Base-by-base conservation (phyloP, 2,888 invertebrate species). In the Hydrotaea cyrtoneurina region DNA sequence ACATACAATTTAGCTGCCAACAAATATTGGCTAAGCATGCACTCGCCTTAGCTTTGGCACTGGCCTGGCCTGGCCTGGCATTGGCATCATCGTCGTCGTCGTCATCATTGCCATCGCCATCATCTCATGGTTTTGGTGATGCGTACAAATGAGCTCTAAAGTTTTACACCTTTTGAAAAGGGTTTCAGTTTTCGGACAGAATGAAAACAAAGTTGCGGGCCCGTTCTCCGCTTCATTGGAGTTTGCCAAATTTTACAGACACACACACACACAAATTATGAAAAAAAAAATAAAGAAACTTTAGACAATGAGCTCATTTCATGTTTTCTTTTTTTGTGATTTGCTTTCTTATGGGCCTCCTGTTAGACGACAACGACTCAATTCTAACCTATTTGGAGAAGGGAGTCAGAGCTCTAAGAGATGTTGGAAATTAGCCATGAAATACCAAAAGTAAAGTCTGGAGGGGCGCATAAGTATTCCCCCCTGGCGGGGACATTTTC, bases 11-110 rank as follows among this genome's bases (percentile, higher is more conserved):
- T 82, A 79, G 73, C 85, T 79, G 82, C 77, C 76, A 82, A 82
- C 82, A 85, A 82, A 85, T 82, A 85, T 82, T 85, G 82, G 79
- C 77, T 80, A 69, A 82, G 85, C 85, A 85, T 85, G 85, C 82
- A 62, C 77, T 71, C 75, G 39, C 72, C 72, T n/a, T 46, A 39
- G 55, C 36, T 21, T 4, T 23, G 43, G 46, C 46, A 46, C 10
- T 62, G 57, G 59, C 74, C 26, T n/a, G n/a, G n/a, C n/a, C n/a
- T n/a, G n/a, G n/a, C n/a, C 59, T 26, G 59, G 10, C 59, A 57
- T 74, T 77, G 75, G 59, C 75, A 82, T 55, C 78, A 57, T 59
- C 77, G 43, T 46, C 46, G 39, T 46, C 13, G 15, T 66, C 39
- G 43, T n/a, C 43, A 5, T 64, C 59, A 31, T 66, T 69, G 66